phyloP scores from a whole-genome alignment of 2,797 vertebrate species.

The Acipenser oxyrinchus region DNA sequence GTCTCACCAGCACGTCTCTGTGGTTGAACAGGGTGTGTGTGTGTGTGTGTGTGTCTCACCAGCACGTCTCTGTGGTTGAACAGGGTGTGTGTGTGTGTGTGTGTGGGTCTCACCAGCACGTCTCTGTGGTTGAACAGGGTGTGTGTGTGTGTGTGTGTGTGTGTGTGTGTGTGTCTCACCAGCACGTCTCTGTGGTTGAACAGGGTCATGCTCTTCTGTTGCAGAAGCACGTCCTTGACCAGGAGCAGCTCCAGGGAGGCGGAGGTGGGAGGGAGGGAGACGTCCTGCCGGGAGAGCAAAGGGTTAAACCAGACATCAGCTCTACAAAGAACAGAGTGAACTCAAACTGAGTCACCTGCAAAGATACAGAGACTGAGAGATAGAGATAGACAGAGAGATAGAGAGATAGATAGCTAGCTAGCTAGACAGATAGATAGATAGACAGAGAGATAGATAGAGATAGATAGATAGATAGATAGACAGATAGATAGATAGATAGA shows the following conservation, averaged over 20 bases:
- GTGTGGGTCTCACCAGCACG: constrained; percentile 37
- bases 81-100: too few species aligned
- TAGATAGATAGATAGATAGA: too few species aligned
- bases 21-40: too few species aligned
- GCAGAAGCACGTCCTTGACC: constrained; percentile 45
- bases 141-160: constrained; percentile 2
- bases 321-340: not conserved
- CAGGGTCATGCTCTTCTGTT: constrained; percentile 38
- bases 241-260: constrained; percentile 40
- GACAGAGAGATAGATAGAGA: too few species aligned
- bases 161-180: constrained; percentile 29
- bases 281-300: constrained; percentile 21
- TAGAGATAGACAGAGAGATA: too few species aligned
- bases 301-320: not conserved
- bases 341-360: too few species aligned
- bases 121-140: constrained; percentile 50
- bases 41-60: too few species aligned
- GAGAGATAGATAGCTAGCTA: not conserved
- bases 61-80: too few species aligned
- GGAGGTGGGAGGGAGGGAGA: constrained; percentile 27
- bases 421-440: not conserved
- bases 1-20: too few species aligned
- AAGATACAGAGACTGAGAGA: too few species aligned
- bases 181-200: constrained; percentile 52
- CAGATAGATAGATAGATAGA: too few species aligned